Base-by-base conservation (phyloP, 2,888 invertebrate genomes). In the Erebia epiphron region DNA sequence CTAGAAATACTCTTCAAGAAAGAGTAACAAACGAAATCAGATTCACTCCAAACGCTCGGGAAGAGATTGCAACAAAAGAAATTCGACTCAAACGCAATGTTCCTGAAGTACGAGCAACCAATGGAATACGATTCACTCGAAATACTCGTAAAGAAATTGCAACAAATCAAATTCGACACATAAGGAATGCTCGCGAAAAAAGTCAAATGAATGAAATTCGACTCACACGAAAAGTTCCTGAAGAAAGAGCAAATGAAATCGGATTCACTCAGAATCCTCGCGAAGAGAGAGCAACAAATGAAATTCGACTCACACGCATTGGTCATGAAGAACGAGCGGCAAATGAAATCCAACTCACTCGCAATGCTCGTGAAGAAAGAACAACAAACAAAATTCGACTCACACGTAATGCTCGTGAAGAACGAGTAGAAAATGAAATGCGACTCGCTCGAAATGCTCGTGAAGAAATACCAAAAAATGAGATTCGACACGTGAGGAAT, bases 221-320 rank as follows among this genome's bases (percentile, higher is more conserved):
- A 63, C 14, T 4, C 9, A 21, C 50, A 3, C 14, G 10, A 26
- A 50, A 50, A 5, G 4, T 21, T 7, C 46, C 21, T 13, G 26
- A 63, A 63, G 26, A 50, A 26, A 13, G 50, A 7, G 10, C 21
- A 11, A 50, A 50, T 49, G 14, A 50, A 14, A 46, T 18, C 9
- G 10, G 11, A 46, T 21, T 13, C 16, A 18, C 14, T 3, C 18
- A 7, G 11, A 18, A 21, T 46, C 2, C 41, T 13, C 46, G 46
- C 46, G 13, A 61, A 61, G 50, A 50, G 10, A 14, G 63, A 46
- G 43, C 46, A 26, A 11, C 52, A 16, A 35, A 64, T 62, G 62
- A 21, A 21, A 18, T 49, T 16, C 52, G 13, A 18, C 26, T 10
- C 2, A 11, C 11, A 62, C 26, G 43, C 1, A 61, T 18, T 43